Conservation (phyloP, 2,888 invertebrate genomes). For the Acleris cristana region DNA sequence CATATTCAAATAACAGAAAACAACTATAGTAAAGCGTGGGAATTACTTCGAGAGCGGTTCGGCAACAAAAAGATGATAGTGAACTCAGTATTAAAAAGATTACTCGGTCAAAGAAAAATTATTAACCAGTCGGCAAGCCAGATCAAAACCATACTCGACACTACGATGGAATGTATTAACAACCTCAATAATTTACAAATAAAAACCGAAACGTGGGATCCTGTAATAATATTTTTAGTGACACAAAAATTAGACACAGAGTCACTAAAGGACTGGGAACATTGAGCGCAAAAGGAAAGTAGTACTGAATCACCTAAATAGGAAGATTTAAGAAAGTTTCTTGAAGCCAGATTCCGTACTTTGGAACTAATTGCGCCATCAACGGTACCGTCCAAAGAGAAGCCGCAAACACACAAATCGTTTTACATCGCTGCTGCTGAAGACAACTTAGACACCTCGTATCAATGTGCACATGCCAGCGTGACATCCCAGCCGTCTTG, state of each 20-base stretch:
- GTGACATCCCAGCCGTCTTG: not conserved
- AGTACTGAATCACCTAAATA: slow-evolving; percentile 13
- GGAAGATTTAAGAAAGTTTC: slow-evolving; percentile 17
- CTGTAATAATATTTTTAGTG: not conserved
- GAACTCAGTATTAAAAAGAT: slow-evolving; percentile 13
- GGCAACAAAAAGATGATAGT: slow-evolving; percentile 23
- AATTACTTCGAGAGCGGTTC: not conserved
- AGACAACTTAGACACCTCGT: not conserved
- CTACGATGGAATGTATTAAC: slow-evolving; percentile 16
- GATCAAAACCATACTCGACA: slow-evolving; percentile 14
- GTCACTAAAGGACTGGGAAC: slow-evolving; percentile 2
- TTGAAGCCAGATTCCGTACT: slow-evolving; percentile 6
- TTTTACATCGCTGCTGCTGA: not conserved
- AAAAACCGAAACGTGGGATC: not conserved
- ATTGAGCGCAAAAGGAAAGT: not conserved
- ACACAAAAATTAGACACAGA: slow-evolving; percentile 15
- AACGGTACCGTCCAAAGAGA: not conserved
- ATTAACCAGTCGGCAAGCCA: slow-evolving; percentile 7
- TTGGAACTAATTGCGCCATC: not conserved
- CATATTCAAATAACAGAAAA: slow-evolving; percentile 16
- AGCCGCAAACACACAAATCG: not conserved
- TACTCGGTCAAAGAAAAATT: slow-evolving; percentile 13
- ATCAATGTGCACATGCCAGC: slow-evolving; percentile 2
- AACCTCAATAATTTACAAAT: no score
- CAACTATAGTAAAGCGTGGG: slow-evolving; percentile 7